Base-by-base conservation (phyloP, 2,797 vertebrate species). In the Poeciliopsis turneri region DNA sequence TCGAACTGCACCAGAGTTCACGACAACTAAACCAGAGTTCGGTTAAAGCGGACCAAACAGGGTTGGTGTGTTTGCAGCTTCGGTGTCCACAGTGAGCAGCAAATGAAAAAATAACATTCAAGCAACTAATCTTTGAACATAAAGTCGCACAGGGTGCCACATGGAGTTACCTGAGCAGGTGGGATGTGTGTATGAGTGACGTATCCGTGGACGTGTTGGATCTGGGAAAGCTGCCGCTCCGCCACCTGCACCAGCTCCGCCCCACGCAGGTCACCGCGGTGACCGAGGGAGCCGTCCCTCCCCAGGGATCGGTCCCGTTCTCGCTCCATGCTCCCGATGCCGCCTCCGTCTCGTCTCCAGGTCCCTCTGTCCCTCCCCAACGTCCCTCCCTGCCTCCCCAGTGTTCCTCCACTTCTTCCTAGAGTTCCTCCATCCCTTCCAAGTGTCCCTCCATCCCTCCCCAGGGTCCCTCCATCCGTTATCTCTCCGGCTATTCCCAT, bases 191-290 rank as follows among this genome's bases (percentile, higher is more conserved):
- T 96, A 90, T 98, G 98, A 79, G 97, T 97, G 91, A 98, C 98
- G 89, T 97, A 98, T 92, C 98, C 97, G 69, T 98, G 98, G 47
- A 99, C 96, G 76, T 97, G 98, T 85, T 99, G 97, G 76, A 99
- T 97, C 87, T 98, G 97, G n/a, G 98, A 99, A 73, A 99, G 95
- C 86, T 97, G 98, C 90, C 97, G 97, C 93, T 99, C 97, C 0
- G 98, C 97, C 75, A 99, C 96, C 64, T 99, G 98, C 81, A 99
- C 98, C 85, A 99, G 91, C 91, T 99, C 98, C 0, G 97, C 97
- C 28, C 96, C 97, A 0, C 93, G 95, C 87, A 95, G 93, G 86
- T 97, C 96, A 66, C 90, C 92, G 33, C 89, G 93, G 64, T 96
- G 94, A 77, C 96, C 94, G 0, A 96, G 95, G 30, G 97, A 97